These are phyloP conservation scores for Cavia aperea DNA, from an alignment of 2,113 vertebrate genomes.

Conservation along the genomic window DNA sequence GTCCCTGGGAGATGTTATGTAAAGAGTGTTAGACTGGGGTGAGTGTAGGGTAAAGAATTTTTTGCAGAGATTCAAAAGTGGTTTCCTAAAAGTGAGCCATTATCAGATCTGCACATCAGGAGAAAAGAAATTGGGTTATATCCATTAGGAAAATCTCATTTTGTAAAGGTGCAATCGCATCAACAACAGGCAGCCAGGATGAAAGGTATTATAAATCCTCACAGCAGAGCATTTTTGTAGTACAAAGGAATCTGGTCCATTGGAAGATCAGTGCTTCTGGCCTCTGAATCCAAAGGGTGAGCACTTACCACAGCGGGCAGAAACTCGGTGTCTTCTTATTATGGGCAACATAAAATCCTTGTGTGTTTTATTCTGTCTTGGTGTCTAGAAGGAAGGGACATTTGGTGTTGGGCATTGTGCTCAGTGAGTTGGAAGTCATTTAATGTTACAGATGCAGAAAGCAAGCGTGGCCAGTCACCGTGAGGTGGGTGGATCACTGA, in stretches of 20 bases:
- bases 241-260: neutral
- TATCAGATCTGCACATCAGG: neutral
- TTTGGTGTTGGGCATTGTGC: neutral
- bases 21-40: neutral
- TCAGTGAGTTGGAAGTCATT: neutral
- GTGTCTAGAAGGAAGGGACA: conserved; percentile 17
- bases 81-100: neutral
- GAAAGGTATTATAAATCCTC: conserved; percentile 1
- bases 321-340: neutral
- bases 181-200: neutral
- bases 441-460: neutral
- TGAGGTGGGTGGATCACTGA: neutral
- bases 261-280: neutral
- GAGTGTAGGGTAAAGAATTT: neutral
- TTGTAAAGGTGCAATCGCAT: neutral
- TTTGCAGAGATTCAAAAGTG: neutral
- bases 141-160: conserved; percentile 41
- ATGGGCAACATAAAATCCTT: neutral
- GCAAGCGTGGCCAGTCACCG: neutral
- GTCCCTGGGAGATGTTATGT: neutral
- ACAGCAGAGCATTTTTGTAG: neutral
- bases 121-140: conserved; percentile 6
- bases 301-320: neutral
- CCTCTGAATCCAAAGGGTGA: neutral
- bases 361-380: neutral